Conservation (phyloP, 1,140 invertebrate genomes). For the Teleogryllus occipitalis region DNA sequence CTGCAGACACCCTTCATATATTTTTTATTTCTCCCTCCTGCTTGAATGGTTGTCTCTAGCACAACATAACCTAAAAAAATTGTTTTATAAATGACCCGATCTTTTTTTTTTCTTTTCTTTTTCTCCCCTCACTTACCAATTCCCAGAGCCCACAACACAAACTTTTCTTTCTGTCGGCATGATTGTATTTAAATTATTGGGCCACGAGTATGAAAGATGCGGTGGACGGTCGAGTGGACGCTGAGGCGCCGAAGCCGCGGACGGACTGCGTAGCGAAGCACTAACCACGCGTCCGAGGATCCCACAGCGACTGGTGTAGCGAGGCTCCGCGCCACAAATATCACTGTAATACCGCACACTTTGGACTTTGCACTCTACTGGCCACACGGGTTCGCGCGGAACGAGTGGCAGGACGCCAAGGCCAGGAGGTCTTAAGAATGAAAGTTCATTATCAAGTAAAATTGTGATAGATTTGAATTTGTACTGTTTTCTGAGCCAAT, state of each 20-base stretch:
- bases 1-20: neutral
- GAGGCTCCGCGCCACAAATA: neutral
- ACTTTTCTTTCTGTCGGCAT: neutral
- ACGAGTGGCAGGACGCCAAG: neutral
- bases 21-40: neutral
- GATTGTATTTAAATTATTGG: neutral
- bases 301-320: neutral
- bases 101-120: no score
- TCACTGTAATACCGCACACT: neutral
- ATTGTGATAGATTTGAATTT: neutral
- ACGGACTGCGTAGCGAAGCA: no score
- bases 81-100: neutral
- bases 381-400: no score
- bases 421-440: neutral
- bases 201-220: neutral
- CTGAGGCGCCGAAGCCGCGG: neutral
- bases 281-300: neutral
- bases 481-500: neutral
- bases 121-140: neutral
- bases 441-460: neutral
- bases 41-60: neutral
- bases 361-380: neutral
- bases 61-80: neutral
- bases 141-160: neutral
- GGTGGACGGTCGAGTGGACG: neutral